Evolutionary conservation across 2,797 vertebrate genomes (phyloP), one percentile per base, ranked within the genome.

Genomic region (Merluccius polli): DNA sequence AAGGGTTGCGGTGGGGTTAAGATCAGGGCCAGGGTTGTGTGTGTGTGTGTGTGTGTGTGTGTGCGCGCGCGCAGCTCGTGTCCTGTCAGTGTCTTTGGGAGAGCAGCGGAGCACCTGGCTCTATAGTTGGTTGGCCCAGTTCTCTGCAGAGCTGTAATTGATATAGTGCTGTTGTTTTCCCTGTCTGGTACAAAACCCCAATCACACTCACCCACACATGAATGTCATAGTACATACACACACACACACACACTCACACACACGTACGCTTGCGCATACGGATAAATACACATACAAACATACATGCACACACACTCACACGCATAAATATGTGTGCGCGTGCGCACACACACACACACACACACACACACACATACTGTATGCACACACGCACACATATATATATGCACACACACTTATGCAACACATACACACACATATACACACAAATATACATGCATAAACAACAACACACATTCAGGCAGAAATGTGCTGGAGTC

Each of bases 101-200:
- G 44, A 48, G 44, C 38, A 48, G 44, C 3, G 16, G 15, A 18
- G 16, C 16, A 18, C 18, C 44, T 48, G 44, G 44, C 44, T 48
- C 44, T 48, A 15, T 1, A 48, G 15, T 18, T 48, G 0, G 6
- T 21, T 7, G 48, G 18, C 6, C 48, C 48, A 7, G 65, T 27
- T 79, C 70, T 68, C 78, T 21, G 31, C 74, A 31, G 52, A 77
- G 77, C 82, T 86, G 78, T 82, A 83, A 85, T 84, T 86, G 84
- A 89, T 80, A 88, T 80, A 88, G 83, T 88, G 87, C 86, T 87
- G 78, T 71, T 80, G 78, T 71, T 80, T 81, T 70, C 75, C 65
- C 74, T 81, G 79, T 74, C 78, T 74, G 70, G 72, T 59, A 18
- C 77, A 81, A 16, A 68, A 73, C 32, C 65, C 7, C 32, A 41